phyloP scores from a whole-genome alignment of 2,113 vertebrate species.

The Vidua macroura region DNA sequence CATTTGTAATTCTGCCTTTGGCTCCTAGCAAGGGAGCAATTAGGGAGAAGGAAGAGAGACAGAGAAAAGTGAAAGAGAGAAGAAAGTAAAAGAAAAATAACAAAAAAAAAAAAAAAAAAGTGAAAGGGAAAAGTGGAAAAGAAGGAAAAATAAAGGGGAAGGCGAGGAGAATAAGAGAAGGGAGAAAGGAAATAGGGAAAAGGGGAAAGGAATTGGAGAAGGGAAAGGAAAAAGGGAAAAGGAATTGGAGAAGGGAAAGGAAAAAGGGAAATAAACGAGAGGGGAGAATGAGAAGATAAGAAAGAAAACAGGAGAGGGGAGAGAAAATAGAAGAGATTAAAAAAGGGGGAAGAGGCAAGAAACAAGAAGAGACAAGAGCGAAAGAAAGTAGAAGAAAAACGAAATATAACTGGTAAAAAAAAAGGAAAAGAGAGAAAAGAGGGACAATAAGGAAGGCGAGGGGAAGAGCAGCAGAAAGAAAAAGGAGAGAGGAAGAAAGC shows the following conservation, averaged over 20 bases:
- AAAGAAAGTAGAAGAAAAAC: background rate
- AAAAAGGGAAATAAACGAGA: background rate
- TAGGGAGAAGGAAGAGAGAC: background rate
- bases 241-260: too few relatives aligned
- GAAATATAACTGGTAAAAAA: background rate
- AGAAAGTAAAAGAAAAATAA: background rate
- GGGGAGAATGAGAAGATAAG: background rate
- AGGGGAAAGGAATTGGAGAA: background rate
- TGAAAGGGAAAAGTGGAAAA: background rate
- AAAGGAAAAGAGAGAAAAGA: background rate
- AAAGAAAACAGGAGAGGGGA: background rate
- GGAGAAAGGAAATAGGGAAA: background rate
- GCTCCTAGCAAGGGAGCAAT: constrained; percentile 15
- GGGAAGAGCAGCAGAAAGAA: background rate
- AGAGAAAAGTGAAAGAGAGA: background rate
- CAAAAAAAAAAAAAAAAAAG: background rate
- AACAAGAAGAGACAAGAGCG: background rate
- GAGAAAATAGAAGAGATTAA: background rate
- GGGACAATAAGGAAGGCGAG: background rate
- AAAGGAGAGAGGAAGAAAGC: background rate
- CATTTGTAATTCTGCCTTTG: constrained; percentile 27
- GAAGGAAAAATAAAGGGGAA: background rate
- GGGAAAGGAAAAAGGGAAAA: fast-evolving
- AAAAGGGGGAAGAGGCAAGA: background rate
- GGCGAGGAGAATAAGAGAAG: fast-evolving